phyloP scores from a whole-genome alignment of 2,888 invertebrate genomes.

The Agonopterix heracliana region DNA sequence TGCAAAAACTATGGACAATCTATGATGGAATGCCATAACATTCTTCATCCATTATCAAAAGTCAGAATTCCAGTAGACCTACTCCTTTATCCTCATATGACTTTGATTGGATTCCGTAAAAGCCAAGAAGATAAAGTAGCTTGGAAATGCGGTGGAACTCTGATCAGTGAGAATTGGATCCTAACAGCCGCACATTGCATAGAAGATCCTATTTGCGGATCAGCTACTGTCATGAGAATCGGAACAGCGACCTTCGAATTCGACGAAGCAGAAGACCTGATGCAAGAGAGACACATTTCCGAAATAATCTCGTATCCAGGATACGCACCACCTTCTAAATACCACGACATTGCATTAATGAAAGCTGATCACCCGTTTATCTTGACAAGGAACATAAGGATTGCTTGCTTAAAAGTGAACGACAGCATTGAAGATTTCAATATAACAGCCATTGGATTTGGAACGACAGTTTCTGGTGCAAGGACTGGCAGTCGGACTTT shows the following conservation, averaged over 20 bases:
- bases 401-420: conserved; percentile 75
- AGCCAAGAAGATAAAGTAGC: conserved; percentile 18
- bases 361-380: conserved; percentile 64
- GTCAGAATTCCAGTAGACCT: conserved; percentile 61
- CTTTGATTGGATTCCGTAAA: conserved; percentile 57
- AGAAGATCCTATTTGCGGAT: conserved; percentile 58
- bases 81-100: conserved; percentile 79
- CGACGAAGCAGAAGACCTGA: conserved; percentile 62
- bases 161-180: conserved; percentile 59
- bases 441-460: conserved; percentile 80
- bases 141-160: conserved; percentile 67
- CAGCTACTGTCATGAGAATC: conserved; percentile 66
- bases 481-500: conserved; percentile 55
- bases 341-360: conserved; percentile 81
- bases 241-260: conserved; percentile 74
- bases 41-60: conserved; percentile 42
- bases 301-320: conserved; percentile 70
- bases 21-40: conserved; percentile 67
- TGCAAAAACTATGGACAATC: conserved; percentile 50
- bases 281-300: conserved; percentile 66
- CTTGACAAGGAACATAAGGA: conserved; percentile 73
- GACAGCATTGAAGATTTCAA: conserved; percentile 31
- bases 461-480: conserved; percentile 67
- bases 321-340: conserved; percentile 72
- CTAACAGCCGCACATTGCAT: conserved; percentile 65